Conservation (phyloP, 2,888 invertebrate species). For the Pachycephus smyrnensis region DNA sequence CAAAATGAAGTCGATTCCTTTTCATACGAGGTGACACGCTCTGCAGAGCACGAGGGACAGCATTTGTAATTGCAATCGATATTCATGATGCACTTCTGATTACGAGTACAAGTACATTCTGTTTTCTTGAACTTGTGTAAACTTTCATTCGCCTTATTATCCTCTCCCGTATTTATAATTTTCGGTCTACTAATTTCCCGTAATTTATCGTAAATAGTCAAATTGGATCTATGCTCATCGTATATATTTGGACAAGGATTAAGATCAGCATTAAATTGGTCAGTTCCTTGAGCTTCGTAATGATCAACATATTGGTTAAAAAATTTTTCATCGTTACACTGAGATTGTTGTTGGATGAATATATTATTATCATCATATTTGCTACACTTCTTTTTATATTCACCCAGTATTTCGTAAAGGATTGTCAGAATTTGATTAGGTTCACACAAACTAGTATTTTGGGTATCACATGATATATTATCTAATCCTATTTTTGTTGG, state of each 20-base stretch:
- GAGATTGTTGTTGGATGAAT: neutral
- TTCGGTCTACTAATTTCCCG: neutral
- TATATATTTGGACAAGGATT: neutral
- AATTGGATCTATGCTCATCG: neutral
- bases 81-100: slow-evolving; percentile 19
- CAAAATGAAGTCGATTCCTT: neutral
- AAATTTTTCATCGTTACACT: neutral
- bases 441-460: slow-evolving; percentile 10
- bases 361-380: neutral
- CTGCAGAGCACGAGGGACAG: slow-evolving; percentile 10
- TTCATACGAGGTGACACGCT: neutral
- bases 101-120: slow-evolving; percentile 18
- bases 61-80: slow-evolving; percentile 27
- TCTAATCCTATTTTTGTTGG: neutral
- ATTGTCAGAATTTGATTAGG: slow-evolving; percentile 13
- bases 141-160: neutral
- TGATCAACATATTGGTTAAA: neutral
- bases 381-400: slow-evolving; percentile 8
- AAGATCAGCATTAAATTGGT: neutral
- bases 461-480: neutral
- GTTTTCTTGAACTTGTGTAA: slow-evolving; percentile 22
- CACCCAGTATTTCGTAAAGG: slow-evolving; percentile 14
- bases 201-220: neutral
- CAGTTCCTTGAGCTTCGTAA: neutral
- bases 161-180: neutral